Conservation (phyloP, 2,797 vertebrate genomes). For the Hemitrygon akajei region DNA sequence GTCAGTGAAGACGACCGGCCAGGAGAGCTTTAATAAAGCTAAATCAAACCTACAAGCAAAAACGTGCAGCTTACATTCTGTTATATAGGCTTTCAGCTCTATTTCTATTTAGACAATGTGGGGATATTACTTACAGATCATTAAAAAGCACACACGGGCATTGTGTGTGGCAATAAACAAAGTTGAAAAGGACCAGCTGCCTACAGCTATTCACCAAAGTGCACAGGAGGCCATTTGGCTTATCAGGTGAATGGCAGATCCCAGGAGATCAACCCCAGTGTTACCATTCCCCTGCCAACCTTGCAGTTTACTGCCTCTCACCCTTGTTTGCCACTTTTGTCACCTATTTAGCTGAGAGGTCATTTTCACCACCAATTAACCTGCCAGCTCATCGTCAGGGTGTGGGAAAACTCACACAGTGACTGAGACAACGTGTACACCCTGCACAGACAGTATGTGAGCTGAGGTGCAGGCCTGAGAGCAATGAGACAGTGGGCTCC, state of each 20-base stretch:
- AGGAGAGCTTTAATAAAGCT: constrained; percentile 32
- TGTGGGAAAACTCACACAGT: too few relatives aligned
- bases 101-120: not conserved
- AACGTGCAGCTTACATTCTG: not conserved
- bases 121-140: not conserved
- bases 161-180: not conserved
- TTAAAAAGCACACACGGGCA: not conserved
- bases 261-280: too few relatives aligned
- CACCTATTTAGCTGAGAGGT: too few relatives aligned
- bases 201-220: not conserved
- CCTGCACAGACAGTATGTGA: too few relatives aligned
- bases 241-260: too few relatives aligned
- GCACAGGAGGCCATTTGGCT: too few relatives aligned
- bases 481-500: too few relatives aligned
- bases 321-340: not conserved
- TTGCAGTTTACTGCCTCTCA: not conserved
- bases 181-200: not conserved
- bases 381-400: too few relatives aligned
- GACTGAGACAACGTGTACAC: too few relatives aligned
- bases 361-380: too few relatives aligned
- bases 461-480: too few relatives aligned
- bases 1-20: constrained; percentile 32
- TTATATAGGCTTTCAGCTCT: not conserved
- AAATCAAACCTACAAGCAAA: constrained; percentile 27
- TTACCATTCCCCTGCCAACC: too few relatives aligned